phyloP scores from a whole-genome alignment of 2,797 vertebrate species.

The Gambelia wislizenii region DNA sequence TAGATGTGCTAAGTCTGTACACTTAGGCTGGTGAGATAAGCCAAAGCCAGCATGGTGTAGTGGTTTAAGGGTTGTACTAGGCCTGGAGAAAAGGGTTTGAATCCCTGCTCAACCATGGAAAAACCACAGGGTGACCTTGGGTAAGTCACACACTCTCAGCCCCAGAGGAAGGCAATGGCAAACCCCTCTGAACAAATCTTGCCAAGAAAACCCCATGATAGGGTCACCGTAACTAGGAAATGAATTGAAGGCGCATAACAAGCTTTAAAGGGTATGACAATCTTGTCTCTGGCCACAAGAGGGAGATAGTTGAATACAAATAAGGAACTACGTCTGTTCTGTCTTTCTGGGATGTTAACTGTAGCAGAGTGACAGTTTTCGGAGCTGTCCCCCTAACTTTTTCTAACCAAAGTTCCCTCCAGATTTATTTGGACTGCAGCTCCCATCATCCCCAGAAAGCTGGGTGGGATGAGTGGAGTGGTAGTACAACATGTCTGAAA shows the following conservation, averaged over 20 bases:
- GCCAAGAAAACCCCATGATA: too few relatives aligned
- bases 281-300: constrained; percentile 55
- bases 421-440: background rate
- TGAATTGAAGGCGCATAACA: too few relatives aligned
- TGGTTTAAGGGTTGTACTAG: too few relatives aligned
- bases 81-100: too few relatives aligned
- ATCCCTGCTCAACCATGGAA: too few relatives aligned
- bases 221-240: too few relatives aligned
- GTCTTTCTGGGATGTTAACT: rapidly evolving
- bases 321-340: background rate
- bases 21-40: background rate
- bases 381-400: background rate
- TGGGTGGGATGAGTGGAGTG: background rate
- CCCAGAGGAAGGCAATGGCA: too few relatives aligned
- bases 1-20: background rate
- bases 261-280: background rate
- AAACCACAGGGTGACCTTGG: too few relatives aligned
- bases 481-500: background rate
- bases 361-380: too few relatives aligned
- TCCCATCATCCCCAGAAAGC: background rate
- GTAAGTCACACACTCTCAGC: too few relatives aligned
- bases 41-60: too few relatives aligned
- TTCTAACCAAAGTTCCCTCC: background rate
- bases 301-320: constrained; percentile 53
- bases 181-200: too few relatives aligned